Percentiles rank a stretch among this genome's conserved stretches.
Conservation (phyloP, 2,113 vertebrate species). For the Heterocephalus glaber region DNA sequence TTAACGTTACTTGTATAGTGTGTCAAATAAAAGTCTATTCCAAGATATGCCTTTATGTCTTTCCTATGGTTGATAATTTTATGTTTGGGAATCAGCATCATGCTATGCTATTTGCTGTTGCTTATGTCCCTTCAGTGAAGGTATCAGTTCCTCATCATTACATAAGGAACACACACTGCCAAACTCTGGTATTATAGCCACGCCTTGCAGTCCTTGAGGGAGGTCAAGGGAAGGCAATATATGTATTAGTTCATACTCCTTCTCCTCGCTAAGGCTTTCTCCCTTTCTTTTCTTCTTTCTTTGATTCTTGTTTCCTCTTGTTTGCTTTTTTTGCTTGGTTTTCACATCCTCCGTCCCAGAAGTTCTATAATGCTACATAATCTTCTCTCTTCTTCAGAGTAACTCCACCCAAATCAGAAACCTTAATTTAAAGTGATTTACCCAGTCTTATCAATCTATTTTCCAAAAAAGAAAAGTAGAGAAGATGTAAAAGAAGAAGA, state of each 20-base stretch:
- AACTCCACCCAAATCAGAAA: background rate
- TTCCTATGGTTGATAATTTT: background rate
- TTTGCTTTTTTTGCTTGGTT: background rate
- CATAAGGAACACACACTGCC: background rate
- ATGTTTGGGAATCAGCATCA: background rate
- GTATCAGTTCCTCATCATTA: background rate
- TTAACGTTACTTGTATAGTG: background rate
- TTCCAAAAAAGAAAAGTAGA: background rate
- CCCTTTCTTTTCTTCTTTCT: background rate
- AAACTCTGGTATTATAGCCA: background rate
- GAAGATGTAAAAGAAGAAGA: no score
- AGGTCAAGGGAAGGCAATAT: background rate
- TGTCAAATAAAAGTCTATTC: background rate
- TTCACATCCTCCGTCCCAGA: background rate
- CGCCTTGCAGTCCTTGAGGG: background rate
- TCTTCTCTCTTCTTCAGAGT: background rate
- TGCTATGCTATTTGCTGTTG: background rate
- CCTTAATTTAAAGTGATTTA: background rate
- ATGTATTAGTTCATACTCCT: accelerated
- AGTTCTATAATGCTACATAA: background rate
- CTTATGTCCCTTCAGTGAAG: background rate
- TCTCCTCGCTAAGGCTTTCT: background rate
- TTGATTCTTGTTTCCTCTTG: background rate
- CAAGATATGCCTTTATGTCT: background rate
- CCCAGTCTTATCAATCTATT: background rate